These are phyloP conservation scores for Enteromius radiatus DNA, from an alignment of 2,797 vertebrate genomes.

Conservation along the genomic window DNA sequence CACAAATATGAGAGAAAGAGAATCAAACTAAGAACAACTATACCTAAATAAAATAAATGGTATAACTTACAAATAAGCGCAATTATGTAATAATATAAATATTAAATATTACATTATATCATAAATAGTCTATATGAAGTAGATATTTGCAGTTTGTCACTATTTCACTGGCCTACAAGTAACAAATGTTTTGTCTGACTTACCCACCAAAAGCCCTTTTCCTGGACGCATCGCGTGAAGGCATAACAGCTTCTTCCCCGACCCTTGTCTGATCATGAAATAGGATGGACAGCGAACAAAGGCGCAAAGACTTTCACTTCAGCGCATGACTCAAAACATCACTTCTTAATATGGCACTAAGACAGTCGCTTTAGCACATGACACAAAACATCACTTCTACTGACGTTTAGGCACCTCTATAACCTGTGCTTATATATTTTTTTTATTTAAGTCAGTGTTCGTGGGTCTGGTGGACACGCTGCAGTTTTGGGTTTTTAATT, in stretches of 20 bases:
- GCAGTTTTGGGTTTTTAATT: no score
- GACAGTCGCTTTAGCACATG: background rate
- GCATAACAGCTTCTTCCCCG: conserved; percentile 47
- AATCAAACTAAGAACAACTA: background rate
- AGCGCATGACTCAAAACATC: conserved; percentile 39
- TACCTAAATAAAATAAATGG: background rate
- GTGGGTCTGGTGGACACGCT: no score
- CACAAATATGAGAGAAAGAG: background rate
- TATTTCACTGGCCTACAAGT: background rate
- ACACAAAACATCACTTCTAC: conserved; percentile 13
- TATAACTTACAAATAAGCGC: background rate
- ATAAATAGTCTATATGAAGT: background rate
- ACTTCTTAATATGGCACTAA: conserved; percentile 12
- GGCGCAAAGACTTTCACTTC: conserved; percentile 42
- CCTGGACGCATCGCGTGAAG: conserved; percentile 48
- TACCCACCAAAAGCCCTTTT: conserved; percentile 43
- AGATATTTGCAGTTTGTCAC: background rate
- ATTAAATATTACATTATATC: no score
- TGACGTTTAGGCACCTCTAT: background rate
- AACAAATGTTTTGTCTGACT: conserved; percentile 2
- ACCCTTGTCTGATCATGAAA: conserved; percentile 34
- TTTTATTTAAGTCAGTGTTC: no score
- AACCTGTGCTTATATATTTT: no score
- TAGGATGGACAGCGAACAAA: conserved; percentile 40
- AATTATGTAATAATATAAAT: no score